These are phyloP conservation scores for Taeniopygia guttata DNA, from an alignment of 2,797 vertebrate species.

Conservation along the genomic window DNA sequence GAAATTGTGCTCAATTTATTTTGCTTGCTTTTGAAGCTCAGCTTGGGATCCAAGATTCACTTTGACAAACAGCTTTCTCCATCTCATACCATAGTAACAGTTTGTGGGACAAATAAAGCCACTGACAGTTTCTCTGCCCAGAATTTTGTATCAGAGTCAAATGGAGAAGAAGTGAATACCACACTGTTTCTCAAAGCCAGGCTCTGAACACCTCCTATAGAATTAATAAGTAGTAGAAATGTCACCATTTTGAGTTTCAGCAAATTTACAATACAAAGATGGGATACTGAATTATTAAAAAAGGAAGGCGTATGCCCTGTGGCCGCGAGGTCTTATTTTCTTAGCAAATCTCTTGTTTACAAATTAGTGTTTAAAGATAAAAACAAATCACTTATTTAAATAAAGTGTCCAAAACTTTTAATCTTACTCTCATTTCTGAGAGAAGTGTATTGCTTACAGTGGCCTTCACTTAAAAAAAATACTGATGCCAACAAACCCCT, in stretches of 20 bases:
- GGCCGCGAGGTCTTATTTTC: background rate
- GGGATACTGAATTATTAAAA: background rate
- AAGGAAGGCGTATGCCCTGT: background rate
- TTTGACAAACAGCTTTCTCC: background rate
- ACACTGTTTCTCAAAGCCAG: background rate
- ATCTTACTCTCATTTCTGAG: background rate
- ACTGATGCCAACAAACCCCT: background rate
- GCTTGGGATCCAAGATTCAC: background rate
- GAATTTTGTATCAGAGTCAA: background rate
- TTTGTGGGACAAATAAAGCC: background rate
- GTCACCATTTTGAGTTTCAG: background rate
- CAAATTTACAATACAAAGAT: background rate
- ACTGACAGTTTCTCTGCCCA: background rate
- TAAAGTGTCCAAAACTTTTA: background rate
- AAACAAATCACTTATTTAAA: background rate
- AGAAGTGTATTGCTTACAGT: background rate
- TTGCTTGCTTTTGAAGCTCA: conserved; percentile 17
- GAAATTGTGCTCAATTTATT: background rate
- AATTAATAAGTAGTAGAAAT: background rate
- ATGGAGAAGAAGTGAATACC: background rate
- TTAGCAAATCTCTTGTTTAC: background rate
- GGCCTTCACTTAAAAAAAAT: background rate
- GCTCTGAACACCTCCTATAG: background rate
- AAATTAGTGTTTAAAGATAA: background rate
- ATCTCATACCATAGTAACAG: background rate